Percentiles rank a stretch among this genome's conserved stretches.
Conservation (phyloP, 2,797 vertebrate species). For the Leptatherina wallacei region DNA sequence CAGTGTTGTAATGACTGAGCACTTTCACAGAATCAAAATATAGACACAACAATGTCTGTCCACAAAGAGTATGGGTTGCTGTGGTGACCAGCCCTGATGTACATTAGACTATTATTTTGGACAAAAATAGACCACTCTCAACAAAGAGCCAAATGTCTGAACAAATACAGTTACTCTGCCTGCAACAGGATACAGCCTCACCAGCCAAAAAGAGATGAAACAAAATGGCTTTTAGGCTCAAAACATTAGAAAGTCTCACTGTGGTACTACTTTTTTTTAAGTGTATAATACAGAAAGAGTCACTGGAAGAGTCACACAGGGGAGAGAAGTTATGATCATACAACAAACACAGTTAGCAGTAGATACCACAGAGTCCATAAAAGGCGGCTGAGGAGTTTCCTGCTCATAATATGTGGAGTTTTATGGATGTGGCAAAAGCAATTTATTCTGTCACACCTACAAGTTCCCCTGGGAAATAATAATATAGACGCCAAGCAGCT, state of each 20-base stretch:
- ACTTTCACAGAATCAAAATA: constrained; percentile 69
- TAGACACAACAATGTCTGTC: constrained; percentile 67
- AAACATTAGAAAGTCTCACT: background rate
- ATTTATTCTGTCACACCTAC: constrained; percentile 42
- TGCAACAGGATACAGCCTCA: constrained; percentile 21
- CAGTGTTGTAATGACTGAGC: constrained; percentile 66
- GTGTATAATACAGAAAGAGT: constrained; percentile 7
- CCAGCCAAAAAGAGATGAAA: background rate
- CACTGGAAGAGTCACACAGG: background rate
- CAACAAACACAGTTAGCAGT: constrained; percentile 2
- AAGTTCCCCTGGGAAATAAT: constrained; percentile 49
- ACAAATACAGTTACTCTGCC: constrained; percentile 40
- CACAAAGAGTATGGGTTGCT: constrained; percentile 70
- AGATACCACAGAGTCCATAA: constrained; percentile 12
- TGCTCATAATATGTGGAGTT: constrained; percentile 20
- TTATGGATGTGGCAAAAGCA: constrained; percentile 33
- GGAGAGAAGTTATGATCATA: background rate
- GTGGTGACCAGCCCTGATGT: constrained; percentile 76
- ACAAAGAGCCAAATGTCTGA: constrained; percentile 36
- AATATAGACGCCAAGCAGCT: constrained; percentile 26
- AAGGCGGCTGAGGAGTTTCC: constrained; percentile 12
- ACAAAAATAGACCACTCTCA: constrained; percentile 66
- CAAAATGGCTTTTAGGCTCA: constrained; percentile 7
- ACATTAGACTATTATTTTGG: constrained; percentile 69
- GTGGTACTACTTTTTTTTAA: background rate